These are phyloP conservation scores for Cheilosia scutellata DNA, from an alignment of 2,888 invertebrate genomes.

Conservation along the genomic window DNA sequence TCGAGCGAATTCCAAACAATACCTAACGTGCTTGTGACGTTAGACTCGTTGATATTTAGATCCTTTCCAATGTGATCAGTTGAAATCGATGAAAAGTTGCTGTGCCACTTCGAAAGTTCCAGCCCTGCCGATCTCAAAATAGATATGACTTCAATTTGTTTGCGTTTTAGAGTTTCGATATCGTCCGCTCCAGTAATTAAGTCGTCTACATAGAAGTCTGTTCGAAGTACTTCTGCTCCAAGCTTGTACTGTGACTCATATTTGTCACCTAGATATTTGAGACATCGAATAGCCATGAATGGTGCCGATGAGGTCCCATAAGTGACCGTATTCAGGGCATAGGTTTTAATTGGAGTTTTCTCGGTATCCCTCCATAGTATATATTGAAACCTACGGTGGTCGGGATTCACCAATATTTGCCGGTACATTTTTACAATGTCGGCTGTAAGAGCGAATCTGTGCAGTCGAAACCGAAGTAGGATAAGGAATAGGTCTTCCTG, in stretches of 20 bases:
- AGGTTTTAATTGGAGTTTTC: constrained; percentile 1
- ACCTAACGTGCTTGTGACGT: constrained; percentile 53
- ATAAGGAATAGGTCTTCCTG: constrained; percentile 45
- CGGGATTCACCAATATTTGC: constrained; percentile 43
- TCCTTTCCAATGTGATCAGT: not conserved
- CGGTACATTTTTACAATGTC: constrained; percentile 55
- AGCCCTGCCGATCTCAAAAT: constrained; percentile 1
- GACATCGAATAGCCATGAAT: constrained; percentile 50
- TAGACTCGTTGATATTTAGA: constrained; percentile 29
- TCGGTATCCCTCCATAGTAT: constrained; percentile 42
- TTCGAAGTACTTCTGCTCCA: constrained; percentile 38
- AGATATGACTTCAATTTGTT: not conserved
- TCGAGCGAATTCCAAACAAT: constrained; percentile 44
- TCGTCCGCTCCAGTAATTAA: constrained; percentile 4
- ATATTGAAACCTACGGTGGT: constrained; percentile 38
- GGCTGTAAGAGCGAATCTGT: constrained; percentile 14
- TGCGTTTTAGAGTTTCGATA: not conserved
- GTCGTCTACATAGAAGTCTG: constrained; percentile 57
- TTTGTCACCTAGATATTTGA: constrained; percentile 57
- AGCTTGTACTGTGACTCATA: constrained; percentile 72
- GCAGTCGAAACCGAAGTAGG: constrained; percentile 51
- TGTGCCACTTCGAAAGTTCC: constrained; percentile 31
- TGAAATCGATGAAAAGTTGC: not conserved
- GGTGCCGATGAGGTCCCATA: constrained; percentile 61
- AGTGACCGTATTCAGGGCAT: constrained; percentile 23